Conservation (phyloP, 1,140 invertebrate genomes). For the Dreissena polymorpha region DNA sequence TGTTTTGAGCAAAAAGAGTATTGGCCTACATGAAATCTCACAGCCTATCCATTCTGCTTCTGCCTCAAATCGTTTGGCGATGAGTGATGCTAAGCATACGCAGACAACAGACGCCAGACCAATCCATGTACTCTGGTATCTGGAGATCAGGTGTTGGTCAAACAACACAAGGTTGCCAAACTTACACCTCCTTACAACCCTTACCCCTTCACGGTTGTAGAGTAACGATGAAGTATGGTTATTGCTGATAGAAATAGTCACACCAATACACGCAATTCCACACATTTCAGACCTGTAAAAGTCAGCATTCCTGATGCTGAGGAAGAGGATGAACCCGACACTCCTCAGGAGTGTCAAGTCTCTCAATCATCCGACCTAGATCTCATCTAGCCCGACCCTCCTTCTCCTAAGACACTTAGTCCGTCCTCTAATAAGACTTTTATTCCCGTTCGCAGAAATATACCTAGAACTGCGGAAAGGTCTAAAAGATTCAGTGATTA, state of each 20-base stretch:
- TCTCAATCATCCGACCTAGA: background rate
- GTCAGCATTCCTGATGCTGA: too few species aligned
- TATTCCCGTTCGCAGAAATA: background rate
- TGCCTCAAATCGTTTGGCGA: background rate
- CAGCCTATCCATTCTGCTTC: background rate
- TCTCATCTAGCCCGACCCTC: background rate
- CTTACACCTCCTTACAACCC: constrained; percentile 53
- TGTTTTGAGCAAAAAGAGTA: constrained; percentile 51
- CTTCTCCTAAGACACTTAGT: too few species aligned
- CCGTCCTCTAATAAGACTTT: too few species aligned
- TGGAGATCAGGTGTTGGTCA: constrained; percentile 54
- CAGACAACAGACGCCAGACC: constrained; percentile 36
- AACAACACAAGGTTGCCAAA: constrained; percentile 47
- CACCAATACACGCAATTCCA: constrained; percentile 42
- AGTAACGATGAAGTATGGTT: constrained; percentile 53
- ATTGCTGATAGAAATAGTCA: constrained; percentile 40
- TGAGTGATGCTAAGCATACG: constrained; percentile 37
- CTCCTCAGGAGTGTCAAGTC: background rate
- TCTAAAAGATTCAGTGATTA: constrained; percentile 3
- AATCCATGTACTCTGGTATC: background rate
- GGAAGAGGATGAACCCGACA: background rate
- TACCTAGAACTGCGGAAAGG: background rate
- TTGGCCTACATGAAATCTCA: constrained; percentile 29
- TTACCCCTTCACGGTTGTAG: constrained; percentile 33
- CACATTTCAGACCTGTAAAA: constrained; percentile 54